Evolutionary conservation across 2,888 invertebrate species (phyloP).

Genomic region (Caenorhabditis parvicauda): DNA sequence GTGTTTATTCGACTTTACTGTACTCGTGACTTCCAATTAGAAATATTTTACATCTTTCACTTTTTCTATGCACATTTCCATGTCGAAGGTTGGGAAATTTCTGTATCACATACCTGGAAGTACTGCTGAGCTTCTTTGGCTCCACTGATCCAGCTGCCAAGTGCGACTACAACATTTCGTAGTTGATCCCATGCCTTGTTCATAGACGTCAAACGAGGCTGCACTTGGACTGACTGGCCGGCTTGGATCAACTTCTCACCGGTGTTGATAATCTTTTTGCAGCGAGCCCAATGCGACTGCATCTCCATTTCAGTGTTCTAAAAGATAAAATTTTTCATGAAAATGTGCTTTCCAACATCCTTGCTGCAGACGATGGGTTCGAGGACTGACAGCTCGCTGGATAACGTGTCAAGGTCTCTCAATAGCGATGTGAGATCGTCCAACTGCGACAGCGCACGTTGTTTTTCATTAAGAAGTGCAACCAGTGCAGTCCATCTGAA

Average conservation of each 20-base stretch:
- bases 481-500: slow-evolving; percentile 80
- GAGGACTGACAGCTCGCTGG: slow-evolving; percentile 79
- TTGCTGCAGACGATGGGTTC: slow-evolving; percentile 66
- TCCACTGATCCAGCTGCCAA: slow-evolving; percentile 78
- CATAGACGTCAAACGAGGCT: slow-evolving; percentile 30
- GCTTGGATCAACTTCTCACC: slow-evolving; percentile 52
- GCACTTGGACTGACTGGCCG: slow-evolving; percentile 40
- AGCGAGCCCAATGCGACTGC: slow-evolving; percentile 68
- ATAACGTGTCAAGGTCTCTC: slow-evolving; percentile 85
- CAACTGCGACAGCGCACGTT: slow-evolving; percentile 70
- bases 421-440: slow-evolving; percentile 83
- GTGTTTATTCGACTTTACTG: no score
- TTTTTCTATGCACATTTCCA: no score
- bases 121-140: slow-evolving; percentile 86
- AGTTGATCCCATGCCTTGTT: slow-evolving; percentile 79
- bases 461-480: slow-evolving; percentile 77
- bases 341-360: slow-evolving; percentile 88
- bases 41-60: no score
- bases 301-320: slow-evolving; percentile 77
- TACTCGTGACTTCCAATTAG: no score
- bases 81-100: no score
- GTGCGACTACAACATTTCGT: slow-evolving; percentile 76
- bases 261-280: slow-evolving; percentile 63
- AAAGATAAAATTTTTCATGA: slow-evolving; percentile 71
- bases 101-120: no score